Evolutionary conservation across 2,797 vertebrate species (phyloP).

Genomic region (Cephalopachus bancanus): DNA sequence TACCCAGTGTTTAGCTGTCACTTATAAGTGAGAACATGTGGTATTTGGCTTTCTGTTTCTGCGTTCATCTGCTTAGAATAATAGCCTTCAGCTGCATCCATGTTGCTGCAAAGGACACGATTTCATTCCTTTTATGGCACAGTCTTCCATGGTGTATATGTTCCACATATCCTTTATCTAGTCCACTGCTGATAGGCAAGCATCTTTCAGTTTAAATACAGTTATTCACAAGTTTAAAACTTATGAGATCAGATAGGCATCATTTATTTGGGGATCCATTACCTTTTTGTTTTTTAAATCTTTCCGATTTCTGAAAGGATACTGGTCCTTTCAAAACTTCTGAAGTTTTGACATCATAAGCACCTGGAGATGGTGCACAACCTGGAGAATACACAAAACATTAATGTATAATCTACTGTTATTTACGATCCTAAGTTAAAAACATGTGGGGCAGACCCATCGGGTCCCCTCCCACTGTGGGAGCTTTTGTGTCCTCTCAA

Average conservation of each 20-base stretch:
- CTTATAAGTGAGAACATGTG: too few species aligned
- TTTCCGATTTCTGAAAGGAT: slow-evolving; percentile 92
- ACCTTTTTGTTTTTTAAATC: slow-evolving; percentile 90
- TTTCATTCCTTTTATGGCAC: too few species aligned
- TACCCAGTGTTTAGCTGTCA: too few species aligned
- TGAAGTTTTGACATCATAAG: slow-evolving; percentile 89
- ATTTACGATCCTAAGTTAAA: slow-evolving; percentile 25
- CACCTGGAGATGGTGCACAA: slow-evolving; percentile 89
- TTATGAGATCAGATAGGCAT: neutral
- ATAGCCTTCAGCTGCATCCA: too few species aligned
- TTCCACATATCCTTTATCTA: too few species aligned
- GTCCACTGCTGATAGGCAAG: neutral
- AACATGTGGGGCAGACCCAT: too few species aligned
- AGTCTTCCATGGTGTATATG: too few species aligned
- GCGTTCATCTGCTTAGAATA: too few species aligned
- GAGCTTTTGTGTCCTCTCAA: too few species aligned
- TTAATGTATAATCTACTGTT: neutral
- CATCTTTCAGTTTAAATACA: slow-evolving; percentile 1
- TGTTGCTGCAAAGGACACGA: too few species aligned
- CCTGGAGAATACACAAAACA: slow-evolving; percentile 85
- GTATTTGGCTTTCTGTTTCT: too few species aligned
- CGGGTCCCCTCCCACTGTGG: too few species aligned
- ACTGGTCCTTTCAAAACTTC: slow-evolving; percentile 89
- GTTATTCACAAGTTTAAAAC: neutral
- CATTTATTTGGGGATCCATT: slow-evolving; percentile 72